A percentile compares a stretch with the other conserved stretches of the same genome.
These are phyloP conservation scores for Hermodice carunculata DNA, from an alignment of 2,888 invertebrate genomes.

Conservation along the genomic window DNA sequence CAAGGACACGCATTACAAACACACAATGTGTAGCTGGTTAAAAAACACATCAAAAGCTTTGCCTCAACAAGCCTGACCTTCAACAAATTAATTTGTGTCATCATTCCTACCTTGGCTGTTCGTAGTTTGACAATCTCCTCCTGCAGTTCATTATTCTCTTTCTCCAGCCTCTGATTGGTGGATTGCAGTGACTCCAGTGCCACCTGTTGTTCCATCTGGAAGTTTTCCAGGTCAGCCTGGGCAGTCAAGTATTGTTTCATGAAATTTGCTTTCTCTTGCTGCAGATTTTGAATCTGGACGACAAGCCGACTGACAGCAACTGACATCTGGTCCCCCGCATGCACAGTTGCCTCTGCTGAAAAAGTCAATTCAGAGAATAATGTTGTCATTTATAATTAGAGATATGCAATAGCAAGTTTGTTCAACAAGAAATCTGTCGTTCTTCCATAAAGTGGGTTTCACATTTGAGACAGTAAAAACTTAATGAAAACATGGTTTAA, in stretches of 20 bases:
- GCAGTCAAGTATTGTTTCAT: not conserved
- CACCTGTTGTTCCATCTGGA: not conserved
- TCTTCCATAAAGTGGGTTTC: no score
- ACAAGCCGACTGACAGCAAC: not conserved
- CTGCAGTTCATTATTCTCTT: not conserved
- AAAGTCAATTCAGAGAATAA: not conserved
- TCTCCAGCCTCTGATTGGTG: not conserved
- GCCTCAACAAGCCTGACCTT: no score
- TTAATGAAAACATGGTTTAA: no score
- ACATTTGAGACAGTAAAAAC: no score
- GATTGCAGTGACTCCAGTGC: not conserved
- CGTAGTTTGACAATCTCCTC: not conserved
- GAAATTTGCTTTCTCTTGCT: slow-evolving; percentile 1
- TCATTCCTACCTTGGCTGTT: no score
- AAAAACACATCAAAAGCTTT: no score
- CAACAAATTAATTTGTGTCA: no score
- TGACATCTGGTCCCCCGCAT: not conserved
- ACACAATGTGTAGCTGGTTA: no score
- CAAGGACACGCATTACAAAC: no score
- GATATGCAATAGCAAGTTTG: no score
- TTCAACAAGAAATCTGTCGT: no score
- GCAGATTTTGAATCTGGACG: not conserved
- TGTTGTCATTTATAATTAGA: not conserved
- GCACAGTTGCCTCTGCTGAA: slow-evolving; percentile 1
- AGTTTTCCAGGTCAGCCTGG: not conserved